Evolutionary conservation across 1,140 invertebrate genomes (phyloP).

Genomic region (Diplogasteroides magnus): DNA sequence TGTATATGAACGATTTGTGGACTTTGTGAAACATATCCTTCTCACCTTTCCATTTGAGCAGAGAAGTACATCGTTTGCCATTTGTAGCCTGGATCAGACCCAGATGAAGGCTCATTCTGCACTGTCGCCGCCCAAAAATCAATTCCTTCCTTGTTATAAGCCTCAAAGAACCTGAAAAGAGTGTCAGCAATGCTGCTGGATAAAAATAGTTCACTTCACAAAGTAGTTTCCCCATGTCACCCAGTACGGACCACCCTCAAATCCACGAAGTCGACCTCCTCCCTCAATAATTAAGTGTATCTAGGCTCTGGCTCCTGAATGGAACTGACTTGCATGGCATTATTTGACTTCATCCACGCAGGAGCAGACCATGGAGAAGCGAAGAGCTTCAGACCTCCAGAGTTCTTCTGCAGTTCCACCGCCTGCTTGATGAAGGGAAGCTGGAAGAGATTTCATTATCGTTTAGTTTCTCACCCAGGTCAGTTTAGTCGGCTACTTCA

Average conservation of each 20-base stretch:
- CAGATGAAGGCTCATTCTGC: conserved; percentile 63
- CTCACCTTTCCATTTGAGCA: background rate
- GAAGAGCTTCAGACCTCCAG: conserved; percentile 61
- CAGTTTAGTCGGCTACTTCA: no score
- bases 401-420: conserved; percentile 57
- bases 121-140: conserved; percentile 65
- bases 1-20: no score
- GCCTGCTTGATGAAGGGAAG: conserved; percentile 66
- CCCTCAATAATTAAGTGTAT: no score
- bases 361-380: conserved; percentile 76
- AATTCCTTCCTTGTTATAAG: conserved; percentile 61
- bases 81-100: conserved; percentile 57
- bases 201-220: conserved; percentile 64
- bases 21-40: no score
- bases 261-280: conserved; percentile 62
- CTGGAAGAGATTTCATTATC: no score
- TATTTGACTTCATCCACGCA: conserved; percentile 81
- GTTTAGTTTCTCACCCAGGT: no score
- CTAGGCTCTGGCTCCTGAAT: background rate
- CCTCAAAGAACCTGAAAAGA: conserved; percentile 62
- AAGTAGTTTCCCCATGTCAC: conserved; percentile 76
- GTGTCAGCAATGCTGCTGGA: background rate
- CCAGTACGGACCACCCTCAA: conserved; percentile 64
- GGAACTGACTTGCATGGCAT: conserved; percentile 54
- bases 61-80: conserved; percentile 65